phyloP scores from a whole-genome alignment of 2,888 invertebrate species.

The Andrena chrysosceles region DNA sequence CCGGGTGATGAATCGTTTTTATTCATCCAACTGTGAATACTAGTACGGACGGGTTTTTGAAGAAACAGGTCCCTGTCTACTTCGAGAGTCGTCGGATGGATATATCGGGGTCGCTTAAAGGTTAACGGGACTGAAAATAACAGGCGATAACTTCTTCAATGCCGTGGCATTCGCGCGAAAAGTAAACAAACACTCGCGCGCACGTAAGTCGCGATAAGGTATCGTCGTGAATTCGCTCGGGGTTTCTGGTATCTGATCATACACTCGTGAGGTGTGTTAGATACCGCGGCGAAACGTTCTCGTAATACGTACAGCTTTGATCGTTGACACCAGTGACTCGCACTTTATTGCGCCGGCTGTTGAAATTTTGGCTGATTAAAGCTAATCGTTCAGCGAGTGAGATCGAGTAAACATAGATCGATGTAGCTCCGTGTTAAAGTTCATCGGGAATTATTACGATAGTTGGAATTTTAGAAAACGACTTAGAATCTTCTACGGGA shows the following conservation, averaged over 20 bases:
- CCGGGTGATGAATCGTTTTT: not conserved
- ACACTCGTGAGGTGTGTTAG: not conserved
- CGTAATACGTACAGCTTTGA: not conserved
- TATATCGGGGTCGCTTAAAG: slow-evolving; percentile 64
- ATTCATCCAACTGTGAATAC: not conserved
- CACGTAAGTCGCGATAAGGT: slow-evolving; percentile 20
- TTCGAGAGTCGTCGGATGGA: slow-evolving; percentile 31
- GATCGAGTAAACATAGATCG: too few species aligned
- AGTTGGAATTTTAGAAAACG: too few species aligned
- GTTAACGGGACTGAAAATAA: slow-evolving; percentile 65
- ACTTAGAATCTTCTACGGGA: too few species aligned
- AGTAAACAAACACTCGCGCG: slow-evolving; percentile 47
- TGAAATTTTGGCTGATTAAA: too few species aligned
- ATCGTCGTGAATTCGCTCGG: slow-evolving; percentile 21
- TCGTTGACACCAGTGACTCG: not conserved
- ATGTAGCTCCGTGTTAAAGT: not conserved
- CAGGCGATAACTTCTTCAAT: slow-evolving; percentile 62
- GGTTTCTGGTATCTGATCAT: slow-evolving; percentile 22
- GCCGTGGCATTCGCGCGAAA: slow-evolving; percentile 40
- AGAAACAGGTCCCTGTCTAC: not conserved
- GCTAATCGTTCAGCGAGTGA: too few species aligned
- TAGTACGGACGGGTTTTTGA: slow-evolving; percentile 19
- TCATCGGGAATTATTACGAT: too few species aligned
- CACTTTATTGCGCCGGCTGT: too few species aligned
- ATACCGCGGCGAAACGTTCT: not conserved